Percentiles rank a stretch among this genome's conserved stretches.
phyloP scores from a whole-genome alignment of 2,113 vertebrate species.

The Rattus norvegicus region GRCr8 NC_086034.1:86786501-86787000 shows the following conservation, averaged over 20 bases:
- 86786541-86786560: background rate
- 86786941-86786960: background rate
- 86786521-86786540: background rate
- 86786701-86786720: background rate
- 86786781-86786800: no score
- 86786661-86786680: accelerated
- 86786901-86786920: background rate
- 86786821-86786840: accelerated
- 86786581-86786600: accelerated
- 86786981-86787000: background rate
- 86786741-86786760: background rate
- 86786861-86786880: background rate
- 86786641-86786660: background rate
- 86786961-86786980: background rate
- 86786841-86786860: no score
- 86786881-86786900: background rate
- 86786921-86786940: background rate
- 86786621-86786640: background rate
- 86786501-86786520: no score
- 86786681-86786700: no score
- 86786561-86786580: background rate
- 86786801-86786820: accelerated
- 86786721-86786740: background rate
- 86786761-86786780: no score
- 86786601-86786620: no score